Conservation (phyloP, 2,113 vertebrate genomes). For the Fregetta grallaria region DNA sequence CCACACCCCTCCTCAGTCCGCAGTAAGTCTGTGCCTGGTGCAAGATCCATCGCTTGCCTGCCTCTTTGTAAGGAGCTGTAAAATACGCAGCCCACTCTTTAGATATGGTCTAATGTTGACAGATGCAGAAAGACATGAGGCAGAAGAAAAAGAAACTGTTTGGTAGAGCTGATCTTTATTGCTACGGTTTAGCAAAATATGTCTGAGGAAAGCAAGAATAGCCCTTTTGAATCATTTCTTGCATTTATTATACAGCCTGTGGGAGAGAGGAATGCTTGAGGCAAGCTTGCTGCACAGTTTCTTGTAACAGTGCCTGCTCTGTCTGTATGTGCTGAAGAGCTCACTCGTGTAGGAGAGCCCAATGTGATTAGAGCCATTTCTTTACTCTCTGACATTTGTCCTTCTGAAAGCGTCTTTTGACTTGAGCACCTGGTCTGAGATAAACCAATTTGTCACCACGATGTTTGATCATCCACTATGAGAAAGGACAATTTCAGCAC, state of each 20-base stretch:
- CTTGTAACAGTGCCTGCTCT: constrained; percentile 5
- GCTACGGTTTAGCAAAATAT: constrained; percentile 22
- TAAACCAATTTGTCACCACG: neutral
- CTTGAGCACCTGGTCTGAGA: constrained; percentile 26
- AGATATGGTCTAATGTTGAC: neutral
- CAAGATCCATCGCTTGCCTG: neutral
- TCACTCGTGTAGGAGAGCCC: neutral
- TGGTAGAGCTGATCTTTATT: constrained; percentile 44
- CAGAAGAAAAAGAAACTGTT: neutral
- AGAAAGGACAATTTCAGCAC: neutral
- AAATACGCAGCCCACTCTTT: neutral
- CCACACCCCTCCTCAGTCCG: neutral
- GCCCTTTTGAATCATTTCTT: constrained; percentile 54
- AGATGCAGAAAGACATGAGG: constrained; percentile 9
- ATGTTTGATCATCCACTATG: neutral
- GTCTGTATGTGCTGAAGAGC: neutral
- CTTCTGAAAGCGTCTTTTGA: constrained; percentile 20
- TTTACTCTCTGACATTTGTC: neutral
- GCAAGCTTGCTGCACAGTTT: neutral
- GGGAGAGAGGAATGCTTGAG: constrained; percentile 54
- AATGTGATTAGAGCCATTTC: constrained; percentile 1
- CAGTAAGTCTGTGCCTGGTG: neutral
- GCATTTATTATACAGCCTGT: constrained; percentile 43
- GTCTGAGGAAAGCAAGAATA: constrained; percentile 45
- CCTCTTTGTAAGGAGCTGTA: neutral